Evolutionary conservation across 2,113 vertebrate species (phyloP), one percentile per base, ranked within the genome.

Genomic region (Boulengeromyrus knoepffleri): DNA sequence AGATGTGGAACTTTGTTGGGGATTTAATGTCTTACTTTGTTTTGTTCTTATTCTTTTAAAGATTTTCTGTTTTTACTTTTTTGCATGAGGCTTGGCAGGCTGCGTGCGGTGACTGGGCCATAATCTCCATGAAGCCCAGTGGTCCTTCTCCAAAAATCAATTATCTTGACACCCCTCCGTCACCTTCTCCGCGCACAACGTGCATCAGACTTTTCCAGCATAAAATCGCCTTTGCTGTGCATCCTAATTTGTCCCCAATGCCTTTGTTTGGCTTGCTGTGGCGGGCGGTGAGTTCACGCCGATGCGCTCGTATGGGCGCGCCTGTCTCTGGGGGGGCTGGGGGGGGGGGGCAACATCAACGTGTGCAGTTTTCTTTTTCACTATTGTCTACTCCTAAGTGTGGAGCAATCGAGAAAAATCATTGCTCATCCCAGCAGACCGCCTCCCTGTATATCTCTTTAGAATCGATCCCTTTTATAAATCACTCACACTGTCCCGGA

Each of bases 11-110:
- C 87, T 58, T 77, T 87, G 85, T 87, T 21, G 49, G 85, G 85
- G 85, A 87, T 87, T 87, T 87, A 87, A 87, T 87, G 85, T 56
- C 85, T 87, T 56, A 39, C n/a, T 56, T 87, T 87, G 27, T 39
- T 56, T 87, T 87, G 49, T 87, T 87, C n/a, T 56, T 87, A 53
- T 87, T 21, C 27, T 19, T 85, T 85, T 46, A 85, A 85, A 56
- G n/a, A 36, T 36, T 39, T 53, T 53, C 31, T 85, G 9, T 36
- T 21, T 87, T 53, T 42, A 5, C 31, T 87, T 53, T 53, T 56
- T 56, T 7, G n/a, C 6, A 7, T 21, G 0, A 0, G 85, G 47
- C 2, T 53, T 56, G 85, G 27, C 85, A 50, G 85, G 27, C 45
- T 39, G 1, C 1, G 50, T 53, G 27, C 12, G 19, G 85, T 6